A percentile compares a stretch with the other conserved stretches of the same genome.
These are phyloP conservation scores for Leistus spinibarbis DNA, from an alignment of 2,888 invertebrate species.

Conservation along the genomic window DNA sequence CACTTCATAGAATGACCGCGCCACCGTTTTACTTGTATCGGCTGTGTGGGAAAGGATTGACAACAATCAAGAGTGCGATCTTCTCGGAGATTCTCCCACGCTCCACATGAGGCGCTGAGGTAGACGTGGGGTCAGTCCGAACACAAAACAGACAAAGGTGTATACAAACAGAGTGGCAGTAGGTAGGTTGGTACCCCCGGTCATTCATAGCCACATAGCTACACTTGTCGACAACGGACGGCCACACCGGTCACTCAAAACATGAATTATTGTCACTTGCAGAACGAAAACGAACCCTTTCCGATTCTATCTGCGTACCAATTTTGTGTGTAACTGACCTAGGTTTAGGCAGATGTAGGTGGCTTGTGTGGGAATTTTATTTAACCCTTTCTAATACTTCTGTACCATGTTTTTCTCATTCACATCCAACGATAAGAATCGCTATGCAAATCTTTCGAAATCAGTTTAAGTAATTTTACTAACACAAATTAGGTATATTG, in stretches of 20 bases:
- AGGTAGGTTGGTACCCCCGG: not conserved
- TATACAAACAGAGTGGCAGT: not conserved
- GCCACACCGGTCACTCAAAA: conserved; percentile 6
- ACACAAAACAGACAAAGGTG: conserved; percentile 12
- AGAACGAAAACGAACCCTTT: too few species aligned
- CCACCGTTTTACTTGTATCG: not conserved
- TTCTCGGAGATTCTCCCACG: conserved; percentile 58
- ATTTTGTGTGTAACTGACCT: too few species aligned
- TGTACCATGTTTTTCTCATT: too few species aligned
- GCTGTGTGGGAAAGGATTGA: conserved; percentile 35
- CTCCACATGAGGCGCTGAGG: conserved; percentile 57
- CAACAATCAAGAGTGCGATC: conserved; percentile 37
- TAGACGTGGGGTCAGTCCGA: conserved; percentile 42
- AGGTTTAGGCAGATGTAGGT: too few species aligned
- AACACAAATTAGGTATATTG: too few species aligned
- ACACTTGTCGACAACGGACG: conserved; percentile 33
- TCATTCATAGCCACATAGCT: conserved; percentile 15
- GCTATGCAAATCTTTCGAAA: too few species aligned
- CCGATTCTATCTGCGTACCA: too few species aligned
- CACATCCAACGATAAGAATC: too few species aligned
- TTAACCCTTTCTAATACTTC: too few species aligned
- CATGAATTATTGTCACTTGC: not conserved
- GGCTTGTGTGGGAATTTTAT: too few species aligned
- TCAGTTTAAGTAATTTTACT: too few species aligned
- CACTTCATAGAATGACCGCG: conserved; percentile 35